phyloP scores from a whole-genome alignment of 2,113 vertebrate species.

The Polypterus bichir region DNA sequence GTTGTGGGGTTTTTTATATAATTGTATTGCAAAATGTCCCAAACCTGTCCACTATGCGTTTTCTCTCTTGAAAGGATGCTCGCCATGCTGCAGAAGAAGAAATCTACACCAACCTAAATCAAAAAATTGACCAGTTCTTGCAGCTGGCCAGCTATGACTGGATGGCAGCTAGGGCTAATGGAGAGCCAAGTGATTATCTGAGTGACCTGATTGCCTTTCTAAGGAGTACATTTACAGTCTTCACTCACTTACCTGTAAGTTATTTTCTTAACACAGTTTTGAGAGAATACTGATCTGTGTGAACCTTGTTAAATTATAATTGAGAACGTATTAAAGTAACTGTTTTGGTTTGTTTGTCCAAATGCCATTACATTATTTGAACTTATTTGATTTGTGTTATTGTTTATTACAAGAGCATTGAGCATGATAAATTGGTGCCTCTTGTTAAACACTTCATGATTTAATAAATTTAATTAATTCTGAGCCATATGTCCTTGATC shows the following conservation, averaged over 20 bases:
- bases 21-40: too few relatives aligned
- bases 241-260: conserved; percentile 93
- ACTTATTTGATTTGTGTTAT: background rate
- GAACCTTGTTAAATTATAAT: background rate
- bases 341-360: background rate
- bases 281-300: too few relatives aligned
- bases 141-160: conserved; percentile 94
- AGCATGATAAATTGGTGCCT: too few relatives aligned
- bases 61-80: conserved; percentile 60
- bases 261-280: too few relatives aligned
- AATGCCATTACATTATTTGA: background rate
- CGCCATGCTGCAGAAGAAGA: conserved; percentile 92
- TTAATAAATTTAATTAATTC: too few relatives aligned
- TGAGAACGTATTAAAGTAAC: too few relatives aligned
- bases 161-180: conserved; percentile 55
- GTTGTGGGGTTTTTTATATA: too few relatives aligned
- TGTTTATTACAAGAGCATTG: too few relatives aligned
- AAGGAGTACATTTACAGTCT: conserved; percentile 85
- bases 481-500: too few relatives aligned
- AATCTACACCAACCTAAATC: conserved; percentile 91
- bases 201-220: conserved; percentile 86
- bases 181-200: conserved; percentile 76
- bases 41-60: too few relatives aligned
- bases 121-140: conserved; percentile 96
- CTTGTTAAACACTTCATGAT: too few relatives aligned